Evolutionary conservation across 2,797 vertebrate genomes (phyloP), one percentile per base, ranked within the genome.

Genomic region (Heterohyrax brucei): DNA sequence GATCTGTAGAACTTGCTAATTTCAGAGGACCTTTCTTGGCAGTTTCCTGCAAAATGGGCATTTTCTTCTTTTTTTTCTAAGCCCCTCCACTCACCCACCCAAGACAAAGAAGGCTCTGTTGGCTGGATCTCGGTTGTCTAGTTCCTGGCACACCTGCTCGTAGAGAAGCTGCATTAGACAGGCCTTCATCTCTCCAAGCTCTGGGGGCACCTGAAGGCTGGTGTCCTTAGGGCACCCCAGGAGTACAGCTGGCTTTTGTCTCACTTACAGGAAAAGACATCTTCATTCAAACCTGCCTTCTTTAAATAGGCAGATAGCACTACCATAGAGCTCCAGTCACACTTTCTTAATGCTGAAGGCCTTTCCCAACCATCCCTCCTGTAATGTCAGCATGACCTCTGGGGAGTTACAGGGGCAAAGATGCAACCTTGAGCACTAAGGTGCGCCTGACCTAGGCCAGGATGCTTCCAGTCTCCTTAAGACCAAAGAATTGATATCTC

Each of bases 1-100:
- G 5, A 10, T 53, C 0, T 0, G 0, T 0, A 39, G 3, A 30
- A 19, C 4, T 1, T 10, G 0, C 26, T 18, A 16, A 26, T 81
- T 87, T 12, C 8, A 48, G 9, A n/a, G 84, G 78, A 18, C 14
- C 48, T 21, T 56, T 80, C 46, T 79, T 70, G n/a, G 78, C 26
- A 46, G 22, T 0, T 66, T 64, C 75, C 33, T 30, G 4, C 0
- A 26, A 86, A 91, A 39, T 53, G 53, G 21, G 3, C 8, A 2
- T n/a, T 61, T 44, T 56, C 61, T 70, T 26, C 26, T 53, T 79
- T 28, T 59, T 4, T 1, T 24, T n/a, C 30, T 66, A n/a, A 81
- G 46, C 10, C 28, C 6, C 39, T 28, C 16, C 26, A 26, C n/a
- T 70, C 30, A 12, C 3, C 50, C 18, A 44, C 10, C 7, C 0